A percentile compares a stretch with the other conserved stretches of the same genome.
phyloP scores from a whole-genome alignment of 2,113 vertebrate species.

The Puntigrus tetrazona region DNA sequence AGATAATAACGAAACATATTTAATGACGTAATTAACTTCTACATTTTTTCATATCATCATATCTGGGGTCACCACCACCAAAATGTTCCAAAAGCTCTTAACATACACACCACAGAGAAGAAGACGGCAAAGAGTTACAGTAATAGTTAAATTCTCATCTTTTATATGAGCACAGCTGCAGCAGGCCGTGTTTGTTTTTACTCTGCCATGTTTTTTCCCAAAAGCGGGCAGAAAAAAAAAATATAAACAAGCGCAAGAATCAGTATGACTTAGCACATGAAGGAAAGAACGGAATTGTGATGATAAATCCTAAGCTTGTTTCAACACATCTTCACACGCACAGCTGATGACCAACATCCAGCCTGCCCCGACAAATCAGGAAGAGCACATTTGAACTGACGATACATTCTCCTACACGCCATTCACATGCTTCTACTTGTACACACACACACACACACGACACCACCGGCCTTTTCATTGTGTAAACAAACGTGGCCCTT shows the following conservation, averaged over 20 bases:
- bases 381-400: neutral
- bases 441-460: neutral
- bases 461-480: neutral
- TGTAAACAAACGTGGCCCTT: slow-evolving; percentile 23
- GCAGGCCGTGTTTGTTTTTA: neutral
- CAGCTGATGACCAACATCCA: slow-evolving; percentile 17
- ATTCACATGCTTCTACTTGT: neutral
- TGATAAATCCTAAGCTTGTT: slow-evolving; percentile 24
- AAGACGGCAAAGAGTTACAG: neutral
- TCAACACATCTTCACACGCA: slow-evolving; percentile 19
- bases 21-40: too few species aligned
- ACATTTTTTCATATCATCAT: too few species aligned
- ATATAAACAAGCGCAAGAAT: neutral
- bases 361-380: slow-evolving; percentile 5
- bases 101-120: neutral
- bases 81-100: neutral
- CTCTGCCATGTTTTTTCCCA: neutral
- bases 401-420: neutral
- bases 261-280: neutral
- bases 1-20: too few species aligned
- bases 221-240: neutral
- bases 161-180: neutral
- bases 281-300: slow-evolving; percentile 2
- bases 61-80: neutral
- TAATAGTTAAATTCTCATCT: neutral